A percentile compares a stretch with the other conserved stretches of the same genome.
These are phyloP conservation scores for Cryptus viduatorius DNA, from an alignment of 2,888 invertebrate species.

Conservation along the genomic window DNA sequence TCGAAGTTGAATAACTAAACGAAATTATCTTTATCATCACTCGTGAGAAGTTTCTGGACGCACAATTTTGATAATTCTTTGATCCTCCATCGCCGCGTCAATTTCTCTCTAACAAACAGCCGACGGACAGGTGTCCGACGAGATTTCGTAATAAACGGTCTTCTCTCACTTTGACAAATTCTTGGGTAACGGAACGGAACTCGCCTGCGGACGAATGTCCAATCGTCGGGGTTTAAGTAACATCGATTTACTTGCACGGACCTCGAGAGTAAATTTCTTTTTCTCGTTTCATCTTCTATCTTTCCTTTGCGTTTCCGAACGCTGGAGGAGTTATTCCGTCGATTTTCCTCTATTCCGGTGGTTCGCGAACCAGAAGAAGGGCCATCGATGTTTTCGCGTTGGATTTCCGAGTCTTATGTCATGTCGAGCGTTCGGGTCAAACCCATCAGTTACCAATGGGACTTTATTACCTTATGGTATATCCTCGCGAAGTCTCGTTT, in stretches of 20 bases:
- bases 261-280: background rate
- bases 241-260: conserved; percentile 3
- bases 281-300: background rate
- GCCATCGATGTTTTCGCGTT: conserved; percentile 19
- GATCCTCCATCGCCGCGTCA: too few species aligned
- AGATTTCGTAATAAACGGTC: background rate
- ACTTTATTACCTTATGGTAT: background rate
- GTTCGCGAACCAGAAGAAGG: background rate
- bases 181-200: background rate
- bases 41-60: too few species aligned
- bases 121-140: too few species aligned
- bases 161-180: conserved; percentile 7
- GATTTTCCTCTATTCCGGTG: conserved; percentile 10
- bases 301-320: background rate
- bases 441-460: conserved; percentile 27
- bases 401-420: conserved; percentile 24
- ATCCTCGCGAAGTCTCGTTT: conserved; percentile 13
- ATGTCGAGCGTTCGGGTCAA: conserved; percentile 19
- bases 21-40: too few species aligned
- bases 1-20: too few species aligned
- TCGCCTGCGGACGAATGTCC: background rate
- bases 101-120: too few species aligned
- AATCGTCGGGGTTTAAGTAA: background rate
- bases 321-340: conserved; percentile 8
- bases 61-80: too few species aligned